Percentiles rank a stretch among this genome's conserved stretches.
Conservation (phyloP, 2,888 invertebrate genomes). For the Ethmia dodecea region DNA sequence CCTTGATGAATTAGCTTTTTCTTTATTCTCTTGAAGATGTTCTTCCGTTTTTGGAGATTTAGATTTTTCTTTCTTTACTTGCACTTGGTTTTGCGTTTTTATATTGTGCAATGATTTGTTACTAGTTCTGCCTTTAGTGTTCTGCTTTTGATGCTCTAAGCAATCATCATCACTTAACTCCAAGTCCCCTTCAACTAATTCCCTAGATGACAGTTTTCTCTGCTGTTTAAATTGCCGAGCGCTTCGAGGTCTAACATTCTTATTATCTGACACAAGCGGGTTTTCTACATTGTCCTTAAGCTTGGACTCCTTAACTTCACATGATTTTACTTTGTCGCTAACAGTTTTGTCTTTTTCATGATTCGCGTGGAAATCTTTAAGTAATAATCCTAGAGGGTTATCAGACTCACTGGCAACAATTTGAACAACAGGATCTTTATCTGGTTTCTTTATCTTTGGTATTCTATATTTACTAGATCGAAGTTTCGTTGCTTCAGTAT, state of each 20-base stretch:
- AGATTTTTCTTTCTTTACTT: no score
- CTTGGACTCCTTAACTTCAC: neutral
- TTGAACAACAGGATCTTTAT: neutral
- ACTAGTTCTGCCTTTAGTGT: no score
- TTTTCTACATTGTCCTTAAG: neutral
- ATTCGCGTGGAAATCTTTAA: neutral
- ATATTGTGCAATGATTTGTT: no score
- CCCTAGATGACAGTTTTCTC: constrained; percentile 14
- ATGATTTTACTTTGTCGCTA: neutral
- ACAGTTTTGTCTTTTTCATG: neutral
- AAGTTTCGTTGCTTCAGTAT: no score
- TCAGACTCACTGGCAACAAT: no score
- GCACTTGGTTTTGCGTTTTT: no score
- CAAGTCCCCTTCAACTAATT: constrained; percentile 54
- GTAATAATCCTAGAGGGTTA: neutral
- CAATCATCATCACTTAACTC: constrained; percentile 60
- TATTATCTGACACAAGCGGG: neutral
- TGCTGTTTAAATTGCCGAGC: neutral
- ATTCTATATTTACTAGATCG: constrained; percentile 29
- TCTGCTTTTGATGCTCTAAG: no score
- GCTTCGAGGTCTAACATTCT: no score
- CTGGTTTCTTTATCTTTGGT: constrained; percentile 25
- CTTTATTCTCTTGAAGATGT: no score
- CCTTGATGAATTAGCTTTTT: constrained; percentile 5
- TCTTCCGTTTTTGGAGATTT: no score